Conservation (phyloP, 2,888 invertebrate species). For the Athrips mouffetella region DNA sequence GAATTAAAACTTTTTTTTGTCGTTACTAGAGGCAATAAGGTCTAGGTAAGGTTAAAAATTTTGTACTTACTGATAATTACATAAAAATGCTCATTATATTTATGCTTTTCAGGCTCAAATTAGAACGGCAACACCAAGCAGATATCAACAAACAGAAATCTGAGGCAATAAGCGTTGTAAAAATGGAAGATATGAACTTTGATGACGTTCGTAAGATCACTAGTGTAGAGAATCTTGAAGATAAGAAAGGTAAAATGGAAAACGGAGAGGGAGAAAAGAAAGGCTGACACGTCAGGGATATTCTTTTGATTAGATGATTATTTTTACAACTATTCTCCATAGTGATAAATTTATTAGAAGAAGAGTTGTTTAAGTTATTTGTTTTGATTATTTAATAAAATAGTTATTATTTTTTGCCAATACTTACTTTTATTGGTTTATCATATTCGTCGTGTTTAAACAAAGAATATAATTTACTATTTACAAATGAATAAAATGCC, state of each 20-base stretch:
- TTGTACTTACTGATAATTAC: too few relatives aligned
- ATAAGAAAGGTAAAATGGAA: not conserved
- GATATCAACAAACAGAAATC: not conserved
- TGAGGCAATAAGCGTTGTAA: not conserved
- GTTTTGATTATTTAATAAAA: conserved; percentile 2
- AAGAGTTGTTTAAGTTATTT: too few relatives aligned
- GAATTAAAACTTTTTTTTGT: too few relatives aligned
- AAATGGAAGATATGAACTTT: not conserved
- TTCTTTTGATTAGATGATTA: too few relatives aligned
- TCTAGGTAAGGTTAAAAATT: too few relatives aligned
- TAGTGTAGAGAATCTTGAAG: not conserved
- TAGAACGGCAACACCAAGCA: too few relatives aligned
- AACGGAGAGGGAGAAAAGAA: not conserved
- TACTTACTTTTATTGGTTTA: conserved; percentile 18
- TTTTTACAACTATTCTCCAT: too few relatives aligned
- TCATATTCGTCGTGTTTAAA: conserved; percentile 7
- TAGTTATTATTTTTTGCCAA: conserved; percentile 6
- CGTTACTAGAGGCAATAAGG: too few relatives aligned
- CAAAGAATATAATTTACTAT: conserved; percentile 15
- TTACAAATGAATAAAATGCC: conserved; percentile 51
- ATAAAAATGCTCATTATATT: too few relatives aligned
- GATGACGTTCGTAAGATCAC: not conserved
- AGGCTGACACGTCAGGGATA: not conserved
- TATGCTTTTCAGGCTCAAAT: too few relatives aligned
- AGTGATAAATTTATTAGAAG: too few relatives aligned